phyloP scores from a whole-genome alignment of 2,888 invertebrate genomes.

The Caenorhabditis angaria region DNA sequence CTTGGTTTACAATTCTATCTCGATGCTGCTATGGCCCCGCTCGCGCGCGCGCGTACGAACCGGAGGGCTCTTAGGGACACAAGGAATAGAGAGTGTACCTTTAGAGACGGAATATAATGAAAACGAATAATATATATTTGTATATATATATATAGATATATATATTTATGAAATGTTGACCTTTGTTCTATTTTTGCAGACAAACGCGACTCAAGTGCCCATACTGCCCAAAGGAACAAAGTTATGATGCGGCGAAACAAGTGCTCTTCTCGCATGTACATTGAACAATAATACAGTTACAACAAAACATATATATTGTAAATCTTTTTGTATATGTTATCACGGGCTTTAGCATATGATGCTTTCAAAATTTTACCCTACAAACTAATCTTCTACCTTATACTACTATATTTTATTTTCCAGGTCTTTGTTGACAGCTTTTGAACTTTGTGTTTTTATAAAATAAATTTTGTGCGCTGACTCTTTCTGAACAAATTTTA shows the following conservation, averaged over 20 bases:
- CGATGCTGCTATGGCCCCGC: background rate
- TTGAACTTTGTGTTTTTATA: no score
- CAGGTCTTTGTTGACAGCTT: no score
- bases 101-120: background rate
- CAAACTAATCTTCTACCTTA: no score
- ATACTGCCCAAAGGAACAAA: constrained; percentile 95
- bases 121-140: no score
- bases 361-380: no score
- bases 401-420: no score
- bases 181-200: constrained; percentile 37
- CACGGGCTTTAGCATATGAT: no score
- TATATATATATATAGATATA: no score
- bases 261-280: constrained; percentile 16
- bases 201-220: constrained; percentile 89
- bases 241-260: constrained; percentile 11
- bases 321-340: no score
- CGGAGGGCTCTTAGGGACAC: background rate
- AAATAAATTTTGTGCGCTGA: no score
- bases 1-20: background rate
- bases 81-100: background rate
- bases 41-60: background rate
- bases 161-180: constrained; percentile 16
- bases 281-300: background rate
- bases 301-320: no score
- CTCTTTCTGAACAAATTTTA: no score